Base-by-base conservation (phyloP, 2,888 invertebrate genomes). In the Cantharis nigra region DNA sequence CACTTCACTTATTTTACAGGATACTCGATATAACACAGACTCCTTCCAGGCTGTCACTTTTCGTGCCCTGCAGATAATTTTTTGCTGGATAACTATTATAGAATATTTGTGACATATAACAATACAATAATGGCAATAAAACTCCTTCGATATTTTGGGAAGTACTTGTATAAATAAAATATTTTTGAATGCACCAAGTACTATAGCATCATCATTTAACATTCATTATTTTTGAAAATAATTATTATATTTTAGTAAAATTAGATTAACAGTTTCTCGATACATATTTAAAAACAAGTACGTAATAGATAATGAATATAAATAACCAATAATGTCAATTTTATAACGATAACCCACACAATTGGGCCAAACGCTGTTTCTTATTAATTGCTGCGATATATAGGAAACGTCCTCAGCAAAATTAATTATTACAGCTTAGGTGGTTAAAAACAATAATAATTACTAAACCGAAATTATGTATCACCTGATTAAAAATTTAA, bases 401-500 rank as follows among this genome's bases (percentile, higher is more conserved):
- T n/a, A 49, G 33, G 7, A 13, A 49, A 49, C 13, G n/a, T 49
- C 5, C 33, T 49, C 33, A 5, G 7, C n/a, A 49, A 49, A 49
- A 49, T 49, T 49, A 49, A 49, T 49, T 49, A n/a, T 49, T 49
- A 49, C 5, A 49, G 33, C 33, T 49, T 49, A 49, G 33, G 33
- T 49, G 33, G n/a, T 49, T 49, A 49, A n/a, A n/a, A 30, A n/a
- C 20, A 20, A 49, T 4, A 20, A 49, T 4, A 13, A 49, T 49
- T 49, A 49, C 33, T 49, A 49, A 49, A 49, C n/a, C 33, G 33
- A 49, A 49, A 49, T 49, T 49, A 49, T 49, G 33, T n/a, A 49
- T 49, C 33, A 49, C 33, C 33, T n/a, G 33, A 49, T 49, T 64
- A 71, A 71, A 71, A 71, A 64, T 71, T 64, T 63, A 63, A 71